Base-by-base conservation (phyloP, 2,888 invertebrate genomes). In the Catonia carolina region DNA sequence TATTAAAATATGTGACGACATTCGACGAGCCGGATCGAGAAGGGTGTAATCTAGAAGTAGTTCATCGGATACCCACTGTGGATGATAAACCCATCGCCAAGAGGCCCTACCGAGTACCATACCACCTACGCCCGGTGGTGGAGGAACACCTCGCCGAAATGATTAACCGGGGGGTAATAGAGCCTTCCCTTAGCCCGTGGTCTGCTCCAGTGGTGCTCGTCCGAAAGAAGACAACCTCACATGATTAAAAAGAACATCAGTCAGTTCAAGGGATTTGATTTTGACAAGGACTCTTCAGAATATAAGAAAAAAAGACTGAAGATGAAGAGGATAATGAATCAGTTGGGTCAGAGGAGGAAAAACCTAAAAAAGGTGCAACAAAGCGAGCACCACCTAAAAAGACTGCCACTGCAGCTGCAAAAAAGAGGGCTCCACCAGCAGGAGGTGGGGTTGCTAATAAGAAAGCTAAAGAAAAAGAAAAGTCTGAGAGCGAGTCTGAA, bases 251-350 rank as follows among this genome's bases (percentile, higher is more conserved):
- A 84, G 62, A 88, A 89, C 71, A 80, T 91, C 52, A 80, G 86
- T 67, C 83, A 84, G 69, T 91, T 91, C 76, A 84, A 80, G 68
- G 91, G 91, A 3, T 91, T 89, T 72, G 82, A 85, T 65, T 90
- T 89, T 75, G 78, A 81, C 48, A 81, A 82, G 66, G 84, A 84
- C 66, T 84, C 86, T 1, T 75, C 83, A 14, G 87, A 88, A 61
- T 88, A 84, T 72, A 82, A 84, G 67, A 84, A 83, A 35, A 58
- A 31, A 31, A 50, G 35, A 15, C 17, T 7, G 53, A 55, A n/a
- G 49, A 60, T 22, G 14, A 39, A 48, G 23, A 35, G 17, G 42
- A 22, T 10, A 35, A 53, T 4, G 58, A 48, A 41, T 37, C 51
- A 2, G 45, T 20, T 39, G 36, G 17, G 12, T 17, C 14, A 18